phyloP scores from a whole-genome alignment of 2,113 vertebrate genomes.

The Cacatua alba region DNA sequence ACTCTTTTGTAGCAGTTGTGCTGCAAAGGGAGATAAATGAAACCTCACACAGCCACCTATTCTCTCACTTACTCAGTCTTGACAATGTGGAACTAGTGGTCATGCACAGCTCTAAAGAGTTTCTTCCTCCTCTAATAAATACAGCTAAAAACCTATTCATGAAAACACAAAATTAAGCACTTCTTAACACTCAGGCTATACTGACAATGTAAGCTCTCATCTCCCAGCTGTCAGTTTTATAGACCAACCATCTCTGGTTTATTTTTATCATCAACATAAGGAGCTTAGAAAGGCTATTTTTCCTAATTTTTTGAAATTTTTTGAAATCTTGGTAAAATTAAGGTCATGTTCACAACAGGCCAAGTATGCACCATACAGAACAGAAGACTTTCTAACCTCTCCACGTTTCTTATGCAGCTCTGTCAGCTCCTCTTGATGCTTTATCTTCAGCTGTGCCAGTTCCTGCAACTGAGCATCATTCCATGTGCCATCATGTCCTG shows the following conservation, averaged over 20 bases:
- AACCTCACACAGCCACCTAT: neutral
- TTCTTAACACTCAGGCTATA: neutral
- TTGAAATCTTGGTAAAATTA: neutral
- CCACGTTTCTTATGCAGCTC: constrained; percentile 97
- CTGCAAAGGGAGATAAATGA: neutral
- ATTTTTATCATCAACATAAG: neutral
- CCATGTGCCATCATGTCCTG: constrained; percentile 78
- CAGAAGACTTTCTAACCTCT: constrained; percentile 78
- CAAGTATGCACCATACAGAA: neutral
- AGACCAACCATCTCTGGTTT: neutral
- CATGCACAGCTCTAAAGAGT: neutral
- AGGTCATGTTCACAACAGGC: neutral
- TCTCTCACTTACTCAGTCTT: neutral
- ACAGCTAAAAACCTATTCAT: neutral
- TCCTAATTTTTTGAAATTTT: neutral
- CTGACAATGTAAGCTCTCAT: neutral
- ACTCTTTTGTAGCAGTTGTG: neutral
- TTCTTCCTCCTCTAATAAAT: neutral
- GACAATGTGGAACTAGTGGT: neutral
- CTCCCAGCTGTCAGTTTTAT: neutral
- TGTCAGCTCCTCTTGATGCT: constrained; percentile 94
- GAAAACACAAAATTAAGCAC: neutral
- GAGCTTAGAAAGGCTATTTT: neutral
- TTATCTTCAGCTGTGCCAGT: constrained; percentile 91
- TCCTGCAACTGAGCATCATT: constrained; percentile 88